phyloP scores from a whole-genome alignment of 2,113 vertebrate genomes.

The Pachyramphus minor region DNA sequence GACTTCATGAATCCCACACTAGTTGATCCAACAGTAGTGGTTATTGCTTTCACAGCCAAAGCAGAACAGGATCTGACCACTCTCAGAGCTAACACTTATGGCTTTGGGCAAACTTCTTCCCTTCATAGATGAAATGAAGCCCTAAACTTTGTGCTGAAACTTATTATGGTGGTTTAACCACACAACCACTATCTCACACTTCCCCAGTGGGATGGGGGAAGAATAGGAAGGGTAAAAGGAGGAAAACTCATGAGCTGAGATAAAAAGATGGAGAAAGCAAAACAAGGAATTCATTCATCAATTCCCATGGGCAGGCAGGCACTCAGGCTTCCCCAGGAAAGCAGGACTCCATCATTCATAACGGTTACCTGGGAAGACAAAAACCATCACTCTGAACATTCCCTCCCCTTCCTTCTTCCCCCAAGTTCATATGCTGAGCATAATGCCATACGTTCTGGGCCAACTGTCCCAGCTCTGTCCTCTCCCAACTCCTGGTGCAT shows the following conservation, averaged over 20 bases:
- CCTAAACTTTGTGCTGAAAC: background rate
- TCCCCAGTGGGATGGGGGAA: too few relatives aligned
- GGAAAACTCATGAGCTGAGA: background rate
- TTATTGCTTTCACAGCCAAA: background rate
- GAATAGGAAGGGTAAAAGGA: background rate
- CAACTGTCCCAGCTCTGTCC: background rate
- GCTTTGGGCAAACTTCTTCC: background rate
- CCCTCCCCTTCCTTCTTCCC: background rate
- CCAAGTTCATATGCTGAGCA: background rate
- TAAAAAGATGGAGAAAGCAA: background rate
- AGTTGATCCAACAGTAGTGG: background rate
- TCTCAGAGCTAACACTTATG: background rate
- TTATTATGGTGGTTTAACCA: background rate
- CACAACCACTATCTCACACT: background rate
- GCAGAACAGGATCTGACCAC: background rate
- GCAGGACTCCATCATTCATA: background rate
- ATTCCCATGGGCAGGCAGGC: background rate
- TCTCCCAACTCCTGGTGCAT: background rate
- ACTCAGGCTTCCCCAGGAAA: background rate
- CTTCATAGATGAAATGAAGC: background rate
- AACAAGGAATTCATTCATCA: background rate
- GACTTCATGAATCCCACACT: background rate
- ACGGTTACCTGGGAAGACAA: background rate
- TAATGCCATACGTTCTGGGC: background rate
- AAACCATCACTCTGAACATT: background rate